Base-by-base conservation (phyloP, 2,113 vertebrate species). In the Ranitomeya imitator region DNA sequence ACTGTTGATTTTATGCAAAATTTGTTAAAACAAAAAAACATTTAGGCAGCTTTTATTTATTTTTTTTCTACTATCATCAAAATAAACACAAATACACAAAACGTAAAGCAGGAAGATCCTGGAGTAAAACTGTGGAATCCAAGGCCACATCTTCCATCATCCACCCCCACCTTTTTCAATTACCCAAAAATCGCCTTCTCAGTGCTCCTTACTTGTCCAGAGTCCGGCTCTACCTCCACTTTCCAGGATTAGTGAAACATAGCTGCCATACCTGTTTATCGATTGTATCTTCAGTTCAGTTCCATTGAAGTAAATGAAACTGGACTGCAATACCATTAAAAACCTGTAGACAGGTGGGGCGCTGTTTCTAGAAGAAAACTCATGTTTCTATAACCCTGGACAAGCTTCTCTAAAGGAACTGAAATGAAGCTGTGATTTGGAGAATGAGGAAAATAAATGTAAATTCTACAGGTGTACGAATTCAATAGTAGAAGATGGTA, bases 51-150 rank as follows among this genome's bases (percentile, higher is more conserved):
- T 54, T 7, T 65, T 45, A 60, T 73, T 37, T 45, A 19, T 61
- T 45, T 77, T 63, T 69, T 87, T 87, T 67, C 80, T 71, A 14
- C 61, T 21, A 23, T 67, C 85, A 87, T 81, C 81, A 87, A 87
- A 87, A 87, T 87, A 87, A 87, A 87, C 86, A 87, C 86, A 87
- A 86, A 69, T 81, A 87, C 78, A 87, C 63, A 71, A 9, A 86
- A 86, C 85, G 69, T 65, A 79, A 86, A 86, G 37, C 60, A 78
- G 45, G n/a, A 52, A 63, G 85, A 77, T 83, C 37, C 60, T 83
- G 85, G 37, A n/a, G n/a, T 37, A 78, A 78, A 77, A 73, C 60
- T 19, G 76, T 54, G 60, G 76, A 79, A 26, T 67, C 37, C 37
- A 55, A 61, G 60, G 59, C 59, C 60, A 55, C 60, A 26, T 67